phyloP scores from a whole-genome alignment of 2,888 invertebrate species.

The Ectropis crepuscularia region DNA sequence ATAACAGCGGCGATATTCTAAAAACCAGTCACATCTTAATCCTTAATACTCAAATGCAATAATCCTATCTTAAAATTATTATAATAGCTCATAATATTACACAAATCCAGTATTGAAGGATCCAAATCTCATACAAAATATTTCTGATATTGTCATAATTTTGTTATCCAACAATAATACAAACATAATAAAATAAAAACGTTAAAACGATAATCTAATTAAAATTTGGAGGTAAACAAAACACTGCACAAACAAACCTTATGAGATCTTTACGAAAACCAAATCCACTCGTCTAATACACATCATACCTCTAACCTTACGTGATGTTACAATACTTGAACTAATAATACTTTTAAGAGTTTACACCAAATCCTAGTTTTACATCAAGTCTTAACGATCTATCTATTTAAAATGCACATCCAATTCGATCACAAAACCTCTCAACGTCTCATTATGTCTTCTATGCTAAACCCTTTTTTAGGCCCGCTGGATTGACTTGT shows the following conservation, averaged over 20 bases:
- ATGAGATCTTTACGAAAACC: slow-evolving; percentile 85
- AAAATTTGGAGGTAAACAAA: slow-evolving; percentile 84
- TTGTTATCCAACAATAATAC: slow-evolving; percentile 60
- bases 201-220: slow-evolving; percentile 63
- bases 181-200: slow-evolving; percentile 53
- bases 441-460: slow-evolving; percentile 94
- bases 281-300: slow-evolving; percentile 77
- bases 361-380: slow-evolving; percentile 42
- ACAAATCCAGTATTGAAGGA: slow-evolving; percentile 57
- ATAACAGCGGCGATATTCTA: slow-evolving; percentile 72
- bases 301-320: slow-evolving; percentile 74
- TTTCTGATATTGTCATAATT: slow-evolving; percentile 51
- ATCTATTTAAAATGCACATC: slow-evolving; percentile 22
- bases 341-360: slow-evolving; percentile 78
- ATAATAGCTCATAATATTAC: slow-evolving; percentile 38
- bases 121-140: slow-evolving; percentile 52
- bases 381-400: slow-evolving; percentile 25
- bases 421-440: slow-evolving; percentile 13
- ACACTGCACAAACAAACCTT: slow-evolving; percentile 84
- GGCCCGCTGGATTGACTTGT: slow-evolving; percentile 86
- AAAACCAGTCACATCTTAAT: slow-evolving; percentile 69
- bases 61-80: slow-evolving; percentile 38
- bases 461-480: slow-evolving; percentile 95
- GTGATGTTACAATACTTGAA: slow-evolving; percentile 60
- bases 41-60: slow-evolving; percentile 46